Evolutionary conservation across 2,113 vertebrate genomes (phyloP), one percentile per base, ranked within the genome.

Genomic region (Gymnobelideus leadbeateri): DNA sequence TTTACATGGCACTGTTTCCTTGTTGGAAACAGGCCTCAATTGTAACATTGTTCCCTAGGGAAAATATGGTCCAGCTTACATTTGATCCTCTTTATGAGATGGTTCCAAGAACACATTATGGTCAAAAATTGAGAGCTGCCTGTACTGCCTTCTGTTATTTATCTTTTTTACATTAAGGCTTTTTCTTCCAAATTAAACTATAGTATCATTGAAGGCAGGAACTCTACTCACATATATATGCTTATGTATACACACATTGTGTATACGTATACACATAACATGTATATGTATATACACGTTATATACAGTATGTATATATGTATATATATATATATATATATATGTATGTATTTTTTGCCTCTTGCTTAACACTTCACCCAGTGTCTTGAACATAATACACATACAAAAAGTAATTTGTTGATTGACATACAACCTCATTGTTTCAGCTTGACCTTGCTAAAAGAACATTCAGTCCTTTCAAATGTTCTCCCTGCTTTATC

Each of bases 11-110:
- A 90, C 50, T 43, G 77, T 91, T 49, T 54, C 92, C 95, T 95
- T 57, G 94, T 96, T 91, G 53, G 91, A 93, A 96, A 94, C 93
- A 43, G 51, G 92, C 96, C 96, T 55, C 94, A 96, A 97, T 93
- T 92, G 92, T 68, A 91, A 52, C 49, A 26, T 91, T 95, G 89
- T 94, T 95, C 61, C 94, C 94, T 94, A 95, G 93, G 95, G n/a
- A 68, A 94, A 91, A 91, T 54, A 84, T 84, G 68, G 68, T 84
- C 68, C 68, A 84, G 43, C 43, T 84, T 84, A 84, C 68, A 84
- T 43, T 43, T 84, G 68, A 84, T 84, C n/a, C 7, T 43, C n/a
- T 84, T 84, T 43, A 84, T 84, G 68, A 84, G 37, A 84, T 21
- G 19, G 68, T 84, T 84, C 68, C 68, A 84, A 84, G n/a, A 84